Conservation (phyloP, 2,797 vertebrate species). For the Gorsachius magnificus region DNA sequence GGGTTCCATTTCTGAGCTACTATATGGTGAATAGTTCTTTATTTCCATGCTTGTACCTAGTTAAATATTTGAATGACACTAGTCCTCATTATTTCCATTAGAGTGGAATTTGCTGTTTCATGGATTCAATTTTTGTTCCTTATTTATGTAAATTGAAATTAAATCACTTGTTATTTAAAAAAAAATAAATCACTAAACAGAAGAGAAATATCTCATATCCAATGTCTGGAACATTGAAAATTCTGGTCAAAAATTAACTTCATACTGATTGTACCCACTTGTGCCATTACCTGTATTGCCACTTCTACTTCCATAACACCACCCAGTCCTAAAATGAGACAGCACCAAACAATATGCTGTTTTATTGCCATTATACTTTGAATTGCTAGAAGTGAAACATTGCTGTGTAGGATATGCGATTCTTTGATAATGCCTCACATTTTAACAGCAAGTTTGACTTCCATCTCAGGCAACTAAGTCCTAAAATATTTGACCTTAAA, state of each 20-base stretch:
- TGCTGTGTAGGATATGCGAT: background rate
- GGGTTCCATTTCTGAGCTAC: background rate
- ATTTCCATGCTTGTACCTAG: background rate
- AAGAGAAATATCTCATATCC: background rate
- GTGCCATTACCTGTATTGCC: background rate
- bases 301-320: background rate
- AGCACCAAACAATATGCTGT: background rate
- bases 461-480: background rate
- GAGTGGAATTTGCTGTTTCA: background rate
- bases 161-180: background rate
- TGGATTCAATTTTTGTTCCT: background rate
- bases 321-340: background rate
- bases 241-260: background rate
- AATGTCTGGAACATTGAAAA: background rate
- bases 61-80: background rate
- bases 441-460: background rate
- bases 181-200: background rate
- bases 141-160: background rate
- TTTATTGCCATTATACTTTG: background rate
- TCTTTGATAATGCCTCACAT: background rate
- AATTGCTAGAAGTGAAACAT: background rate
- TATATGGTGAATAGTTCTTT: background rate
- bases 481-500: background rate
- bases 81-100: background rate
- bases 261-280: background rate